phyloP scores from a whole-genome alignment of 2,797 vertebrate species.

The Euphonia xanthogaster region DNA sequence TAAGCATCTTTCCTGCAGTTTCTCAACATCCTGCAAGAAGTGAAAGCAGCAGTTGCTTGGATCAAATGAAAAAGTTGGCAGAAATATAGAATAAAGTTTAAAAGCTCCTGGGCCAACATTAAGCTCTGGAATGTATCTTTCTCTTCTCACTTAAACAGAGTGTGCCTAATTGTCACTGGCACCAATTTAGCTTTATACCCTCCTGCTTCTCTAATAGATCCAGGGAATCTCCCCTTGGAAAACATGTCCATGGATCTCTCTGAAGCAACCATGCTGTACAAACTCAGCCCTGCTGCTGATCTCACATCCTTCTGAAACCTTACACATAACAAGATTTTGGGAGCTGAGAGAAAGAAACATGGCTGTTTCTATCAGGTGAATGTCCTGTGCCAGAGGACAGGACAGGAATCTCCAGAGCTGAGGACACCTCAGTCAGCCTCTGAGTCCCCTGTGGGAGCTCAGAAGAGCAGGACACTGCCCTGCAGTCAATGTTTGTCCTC shows the following conservation, averaged over 20 bases:
- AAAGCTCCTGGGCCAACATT: background rate
- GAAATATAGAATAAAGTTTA: background rate
- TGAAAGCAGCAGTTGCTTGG: background rate
- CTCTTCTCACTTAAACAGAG: background rate
- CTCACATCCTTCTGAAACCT: background rate
- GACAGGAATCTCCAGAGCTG: background rate
- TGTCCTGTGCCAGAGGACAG: background rate
- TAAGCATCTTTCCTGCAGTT: slow-evolving; percentile 33
- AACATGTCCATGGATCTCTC: background rate
- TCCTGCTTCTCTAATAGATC: background rate
- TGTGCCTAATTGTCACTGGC: background rate
- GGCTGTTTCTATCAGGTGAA: background rate
- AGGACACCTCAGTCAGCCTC: background rate
- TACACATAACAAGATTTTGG: no score
- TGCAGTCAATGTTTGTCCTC: background rate
- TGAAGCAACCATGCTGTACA: background rate
- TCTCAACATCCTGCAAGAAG: background rate
- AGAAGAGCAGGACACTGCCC: background rate
- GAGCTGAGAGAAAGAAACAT: background rate
- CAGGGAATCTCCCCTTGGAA: background rate
- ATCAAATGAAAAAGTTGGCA: background rate
- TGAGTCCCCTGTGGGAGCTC: background rate
- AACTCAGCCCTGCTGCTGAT: background rate
- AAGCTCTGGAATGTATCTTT: background rate
- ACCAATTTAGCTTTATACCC: background rate